These are phyloP conservation scores for Aurelia coerulea DNA, from an alignment of 30 jellyfish, hydroid and myxozoan species.

Conservation along the genomic window DNA sequence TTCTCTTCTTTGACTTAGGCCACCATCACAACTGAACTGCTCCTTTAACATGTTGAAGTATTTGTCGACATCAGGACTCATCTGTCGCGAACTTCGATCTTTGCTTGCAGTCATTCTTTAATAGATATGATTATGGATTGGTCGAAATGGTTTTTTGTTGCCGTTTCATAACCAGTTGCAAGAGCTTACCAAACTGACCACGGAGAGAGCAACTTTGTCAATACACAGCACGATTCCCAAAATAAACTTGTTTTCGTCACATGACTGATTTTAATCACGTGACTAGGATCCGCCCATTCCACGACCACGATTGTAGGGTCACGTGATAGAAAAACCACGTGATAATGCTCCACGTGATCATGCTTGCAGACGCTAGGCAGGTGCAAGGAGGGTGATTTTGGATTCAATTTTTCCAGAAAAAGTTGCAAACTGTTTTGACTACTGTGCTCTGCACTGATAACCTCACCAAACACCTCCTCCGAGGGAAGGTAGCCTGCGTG, in stretches of 20 bases:
- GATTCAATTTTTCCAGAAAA: no score
- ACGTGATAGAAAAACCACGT: not conserved
- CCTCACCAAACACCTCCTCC: no score
- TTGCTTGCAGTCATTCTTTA: conserved; percentile 70
- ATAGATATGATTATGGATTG: not conserved
- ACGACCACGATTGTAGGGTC: no score
- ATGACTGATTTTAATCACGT: conserved; percentile 47
- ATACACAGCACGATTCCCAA: conserved; percentile 12
- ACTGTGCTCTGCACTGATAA: no score
- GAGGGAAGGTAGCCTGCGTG: no score
- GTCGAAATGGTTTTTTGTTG: conserved; percentile 9
- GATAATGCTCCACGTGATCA: not conserved
- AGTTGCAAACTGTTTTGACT: no score
- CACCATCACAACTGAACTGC: conserved; percentile 46
- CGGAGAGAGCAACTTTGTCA: not conserved
- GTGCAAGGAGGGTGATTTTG: no score
- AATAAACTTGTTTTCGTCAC: conserved; percentile 63
- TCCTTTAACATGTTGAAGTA: conserved; percentile 68
- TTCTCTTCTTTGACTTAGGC: conserved; percentile 31
- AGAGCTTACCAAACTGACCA: conserved; percentile 12
- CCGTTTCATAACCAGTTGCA: conserved; percentile 47
- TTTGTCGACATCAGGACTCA: conserved; percentile 78
- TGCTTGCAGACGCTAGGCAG: not conserved
- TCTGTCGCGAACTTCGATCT: conserved; percentile 43
- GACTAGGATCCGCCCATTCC: conserved; percentile 4